Evolutionary conservation across 2,888 invertebrate species (phyloP).

Genomic region (Cosmia trapezina): DNA sequence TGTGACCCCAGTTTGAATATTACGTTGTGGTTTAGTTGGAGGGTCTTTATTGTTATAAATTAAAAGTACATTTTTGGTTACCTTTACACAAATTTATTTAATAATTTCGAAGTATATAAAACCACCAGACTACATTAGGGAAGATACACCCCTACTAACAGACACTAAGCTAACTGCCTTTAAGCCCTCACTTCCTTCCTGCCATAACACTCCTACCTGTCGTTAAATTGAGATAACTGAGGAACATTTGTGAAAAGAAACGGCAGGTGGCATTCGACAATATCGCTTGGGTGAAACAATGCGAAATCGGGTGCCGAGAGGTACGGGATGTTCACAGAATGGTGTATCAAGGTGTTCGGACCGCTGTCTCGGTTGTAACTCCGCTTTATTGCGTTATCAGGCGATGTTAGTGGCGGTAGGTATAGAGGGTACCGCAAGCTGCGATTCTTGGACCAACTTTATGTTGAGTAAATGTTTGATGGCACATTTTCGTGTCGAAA

Average conservation of each 20-base stretch:
- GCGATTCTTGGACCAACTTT: conserved; percentile 65
- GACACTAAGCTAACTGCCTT: conserved; percentile 27
- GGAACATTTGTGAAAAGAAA: conserved; percentile 63
- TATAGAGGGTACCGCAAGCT: conserved; percentile 65
- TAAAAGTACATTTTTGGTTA: background rate
- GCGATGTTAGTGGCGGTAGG: conserved; percentile 59
- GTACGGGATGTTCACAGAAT: conserved; percentile 55
- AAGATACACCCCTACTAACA: conserved; percentile 20
- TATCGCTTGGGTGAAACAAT: conserved; percentile 65
- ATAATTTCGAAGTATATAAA: conserved; percentile 1
- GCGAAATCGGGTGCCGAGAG: conserved; percentile 54
- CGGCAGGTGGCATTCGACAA: conserved; percentile 65
- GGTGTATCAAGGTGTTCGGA: conserved; percentile 66
- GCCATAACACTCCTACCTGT: conserved; percentile 67
- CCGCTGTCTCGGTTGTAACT: conserved; percentile 64
- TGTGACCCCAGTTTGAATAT: conserved; percentile 51
- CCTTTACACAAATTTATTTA: background rate
- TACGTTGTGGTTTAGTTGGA: conserved; percentile 32
- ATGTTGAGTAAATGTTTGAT: conserved; percentile 64
- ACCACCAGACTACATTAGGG: background rate
- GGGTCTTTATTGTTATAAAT: conserved; percentile 30
- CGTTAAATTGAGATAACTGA: conserved; percentile 68
- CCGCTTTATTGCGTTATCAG: conserved; percentile 68
- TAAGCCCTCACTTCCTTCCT: conserved; percentile 57
- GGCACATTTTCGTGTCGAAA: conserved; percentile 43